Base-by-base conservation (phyloP, 2,888 invertebrate genomes). In the Uropetala carovei region DNA sequence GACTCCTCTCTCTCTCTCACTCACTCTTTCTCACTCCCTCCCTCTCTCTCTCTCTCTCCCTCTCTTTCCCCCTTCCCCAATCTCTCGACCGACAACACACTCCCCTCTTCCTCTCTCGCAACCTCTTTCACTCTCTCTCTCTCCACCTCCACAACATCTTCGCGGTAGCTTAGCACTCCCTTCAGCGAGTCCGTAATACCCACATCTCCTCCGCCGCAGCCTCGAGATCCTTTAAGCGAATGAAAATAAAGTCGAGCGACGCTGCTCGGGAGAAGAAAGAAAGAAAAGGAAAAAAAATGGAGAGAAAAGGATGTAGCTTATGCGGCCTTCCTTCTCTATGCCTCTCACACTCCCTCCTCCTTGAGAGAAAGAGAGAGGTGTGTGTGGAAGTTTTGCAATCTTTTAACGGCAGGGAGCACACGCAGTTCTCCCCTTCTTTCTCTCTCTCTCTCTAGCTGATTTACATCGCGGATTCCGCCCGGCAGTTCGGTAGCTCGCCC, bases 391-490 rank as follows among this genome's bases (percentile, higher is more conserved):
- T 56, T 58, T 58, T 75, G 75, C 75, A 75, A 75, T 75, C 75
- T 75, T 75, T 75, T 75, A 75, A 75, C 57, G 83, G 57, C 22
- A 7, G 86, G 60, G 60, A 60, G 60, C 86, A 60, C 86, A 86
- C 86, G 60, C 59, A 30, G 59, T 22, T 27, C 86, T 11, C 82
- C 27, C 14, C n/a, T 82, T 30, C 75, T 30, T 30, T 57, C 22
- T 84, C 84, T 59, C 16, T 22, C 30, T 22, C 75, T 75, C 75
- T 75, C 75, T 75, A 75, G 75, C 86, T 86, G 86, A 86, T 86
- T 86, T 86, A 86, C 86, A 86, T 86, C 86, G 86, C 13, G 86
- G 82, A 82, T 43, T 30, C 82, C 82, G 43, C 82, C 82, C 85
- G 58, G 85, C 30, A 86, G 86, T 86, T 86, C 86, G 86, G 86